Evolutionary conservation across 2,888 invertebrate species (phyloP), one percentile per base, ranked within the genome.

Genomic region (Plebejus anna): DNA sequence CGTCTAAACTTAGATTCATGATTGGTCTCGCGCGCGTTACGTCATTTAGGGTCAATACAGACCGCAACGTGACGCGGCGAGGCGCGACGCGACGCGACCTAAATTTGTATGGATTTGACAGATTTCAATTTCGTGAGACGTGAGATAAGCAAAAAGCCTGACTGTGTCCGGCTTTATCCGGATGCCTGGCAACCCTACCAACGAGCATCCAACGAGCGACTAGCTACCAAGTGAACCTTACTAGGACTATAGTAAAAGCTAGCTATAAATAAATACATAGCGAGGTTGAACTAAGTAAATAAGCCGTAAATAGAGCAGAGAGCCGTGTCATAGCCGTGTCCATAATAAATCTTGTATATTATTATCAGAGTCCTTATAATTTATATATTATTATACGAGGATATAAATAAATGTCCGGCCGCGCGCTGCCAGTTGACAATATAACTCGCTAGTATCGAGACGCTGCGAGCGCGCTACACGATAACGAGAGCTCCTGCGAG

Each of bases 361-460:
- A 32, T 32, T 32, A 32, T 55, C 51, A 47, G 55, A 73, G 73
- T 55, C 73, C 73, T 73, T 73, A 73, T 73, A 13, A 22, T 47
- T 22, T 22, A 42, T 11, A 32, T 13, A 47, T 22, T 22, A 22
- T 22, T 22, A 47, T 2, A 47, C 47, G 72, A 55, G 72, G 32
- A 51, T 36, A 73, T 73, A 73, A 55, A 73, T 73, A 73, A 11
- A 55, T 13, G 73, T 51, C 28, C 73, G 32, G 28, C 55, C 32
- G 13, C 1, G 55, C 28, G 28, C 13, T 13, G 73, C 76, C 81
- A 84, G 84, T 84, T 76, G 76, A 76, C 75, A 51, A 70, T 76
- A 77, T 66, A 72, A 76, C 81, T 85, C 84, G 83, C 83, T 83
- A 85, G 81, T 83, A 86, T 87, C 86, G 86, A 88, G 86, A 87